Conservation (phyloP, 2,113 vertebrate species). For the Meles meles region DNA sequence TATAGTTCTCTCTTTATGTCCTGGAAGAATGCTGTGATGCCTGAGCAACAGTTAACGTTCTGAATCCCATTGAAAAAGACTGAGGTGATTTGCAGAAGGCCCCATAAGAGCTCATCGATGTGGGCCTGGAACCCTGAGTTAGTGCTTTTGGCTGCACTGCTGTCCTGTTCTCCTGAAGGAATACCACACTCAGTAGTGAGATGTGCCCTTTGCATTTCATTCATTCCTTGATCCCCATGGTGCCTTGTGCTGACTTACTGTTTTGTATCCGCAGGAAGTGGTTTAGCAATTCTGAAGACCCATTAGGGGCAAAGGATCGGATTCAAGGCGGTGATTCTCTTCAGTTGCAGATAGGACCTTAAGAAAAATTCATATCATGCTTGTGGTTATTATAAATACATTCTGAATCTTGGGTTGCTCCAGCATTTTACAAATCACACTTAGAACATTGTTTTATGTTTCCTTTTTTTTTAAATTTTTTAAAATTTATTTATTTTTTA, state of each 20-base stretch:
- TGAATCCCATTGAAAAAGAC: not conserved
- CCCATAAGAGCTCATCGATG: not conserved
- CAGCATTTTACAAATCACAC: not conserved
- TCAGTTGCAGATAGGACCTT: not conserved
- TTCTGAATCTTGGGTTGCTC: constrained; percentile 14
- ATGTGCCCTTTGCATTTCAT: no score
- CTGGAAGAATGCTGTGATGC: not conserved
- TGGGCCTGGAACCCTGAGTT: not conserved
- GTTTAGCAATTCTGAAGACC: not conserved
- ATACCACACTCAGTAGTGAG: not conserved
- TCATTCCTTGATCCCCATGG: not conserved
- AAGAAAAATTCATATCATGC: not conserved
- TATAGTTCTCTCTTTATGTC: not conserved
- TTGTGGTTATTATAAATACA: not conserved
- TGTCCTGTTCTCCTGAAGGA: not conserved
- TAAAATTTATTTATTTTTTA: no score
- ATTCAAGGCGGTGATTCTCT: not conserved
- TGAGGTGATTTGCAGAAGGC: not conserved
- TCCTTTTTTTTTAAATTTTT: no score
- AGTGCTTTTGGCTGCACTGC: accelerated
- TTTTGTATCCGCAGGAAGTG: not conserved
- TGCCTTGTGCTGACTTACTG: not conserved
- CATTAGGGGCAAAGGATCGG: not conserved
- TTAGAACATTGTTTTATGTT: not conserved
- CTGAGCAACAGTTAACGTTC: not conserved